phyloP scores from a whole-genome alignment of 2,888 invertebrate species.

The Adineta ricciae region DNA sequence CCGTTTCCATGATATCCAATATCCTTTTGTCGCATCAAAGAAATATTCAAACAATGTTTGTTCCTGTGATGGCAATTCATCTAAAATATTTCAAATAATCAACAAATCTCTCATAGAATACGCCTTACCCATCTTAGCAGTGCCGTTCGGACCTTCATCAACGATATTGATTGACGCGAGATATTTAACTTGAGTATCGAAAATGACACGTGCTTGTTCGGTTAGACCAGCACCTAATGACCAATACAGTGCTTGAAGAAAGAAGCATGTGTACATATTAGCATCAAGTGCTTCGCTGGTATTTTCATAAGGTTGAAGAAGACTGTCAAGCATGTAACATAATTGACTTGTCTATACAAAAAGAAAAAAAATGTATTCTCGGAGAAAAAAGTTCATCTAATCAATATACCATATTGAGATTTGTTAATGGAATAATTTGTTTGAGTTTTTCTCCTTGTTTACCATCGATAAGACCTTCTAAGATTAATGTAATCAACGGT shows the following conservation, averaged over 20 bases:
- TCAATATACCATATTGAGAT: slow-evolving; percentile 64
- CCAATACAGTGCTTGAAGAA: slow-evolving; percentile 67
- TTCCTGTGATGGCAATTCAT: slow-evolving; percentile 64
- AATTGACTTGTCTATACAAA: slow-evolving; percentile 62
- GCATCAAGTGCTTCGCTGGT: slow-evolving; percentile 40
- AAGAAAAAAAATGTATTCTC: slow-evolving; percentile 41
- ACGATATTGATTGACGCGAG: slow-evolving; percentile 59
- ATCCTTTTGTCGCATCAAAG: slow-evolving; percentile 57
- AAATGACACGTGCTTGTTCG: slow-evolving; percentile 61
- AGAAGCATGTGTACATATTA: slow-evolving; percentile 61
- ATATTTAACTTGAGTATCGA: slow-evolving; percentile 72
- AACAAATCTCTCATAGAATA: too few relatives aligned
- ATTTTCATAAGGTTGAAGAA: slow-evolving; percentile 47
- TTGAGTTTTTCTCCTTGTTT: slow-evolving; percentile 59
- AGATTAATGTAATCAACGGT: slow-evolving; percentile 62
- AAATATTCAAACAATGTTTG: slow-evolving; percentile 72
- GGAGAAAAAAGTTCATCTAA: neutral
- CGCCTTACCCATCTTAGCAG: slow-evolving; percentile 41
- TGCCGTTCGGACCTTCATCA: slow-evolving; percentile 55
- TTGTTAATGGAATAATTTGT: slow-evolving; percentile 72
- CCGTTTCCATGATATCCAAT: slow-evolving; percentile 77
- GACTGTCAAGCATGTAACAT: slow-evolving; percentile 67
- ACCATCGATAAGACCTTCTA: slow-evolving; percentile 64
- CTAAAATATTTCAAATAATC: slow-evolving; percentile 40
- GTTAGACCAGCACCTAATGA: slow-evolving; percentile 71